These are phyloP conservation scores for Lacanobia oleracea DNA, from an alignment of 2,888 invertebrate species.

Conservation along the genomic window DNA sequence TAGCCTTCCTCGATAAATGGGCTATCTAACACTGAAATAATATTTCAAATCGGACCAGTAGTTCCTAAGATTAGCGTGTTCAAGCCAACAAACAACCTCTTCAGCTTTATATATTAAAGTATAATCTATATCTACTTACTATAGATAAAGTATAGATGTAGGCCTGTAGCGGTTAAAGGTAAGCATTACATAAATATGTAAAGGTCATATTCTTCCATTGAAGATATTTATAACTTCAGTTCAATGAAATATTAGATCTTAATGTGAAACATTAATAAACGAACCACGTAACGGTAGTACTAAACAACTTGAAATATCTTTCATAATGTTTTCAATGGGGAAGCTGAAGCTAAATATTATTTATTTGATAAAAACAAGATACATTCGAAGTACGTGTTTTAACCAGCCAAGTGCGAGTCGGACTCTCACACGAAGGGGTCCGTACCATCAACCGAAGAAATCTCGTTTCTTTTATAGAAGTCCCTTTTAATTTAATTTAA, in stretches of 20 bases:
- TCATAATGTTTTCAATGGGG: conserved; percentile 27
- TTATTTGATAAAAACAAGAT: neutral
- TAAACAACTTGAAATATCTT: conserved; percentile 26
- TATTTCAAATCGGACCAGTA: too few species aligned
- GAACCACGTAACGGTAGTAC: neutral
- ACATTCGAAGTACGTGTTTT: neutral
- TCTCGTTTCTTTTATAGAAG: too few species aligned
- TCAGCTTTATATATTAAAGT: too few species aligned
- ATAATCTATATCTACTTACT: too few species aligned
- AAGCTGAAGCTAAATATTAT: conserved; percentile 9
- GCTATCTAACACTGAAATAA: too few species aligned
- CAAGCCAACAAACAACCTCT: too few species aligned
- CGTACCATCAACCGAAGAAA: neutral
- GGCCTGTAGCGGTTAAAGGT: neutral
- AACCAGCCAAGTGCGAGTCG: too few species aligned
- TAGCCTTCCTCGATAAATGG: too few species aligned
- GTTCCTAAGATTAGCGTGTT: too few species aligned
- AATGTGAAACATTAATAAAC: conserved; percentile 28
- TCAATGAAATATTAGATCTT: conserved; percentile 30
- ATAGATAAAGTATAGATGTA: neutral
- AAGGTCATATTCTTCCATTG: conserved; percentile 48
- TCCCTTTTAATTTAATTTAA: too few species aligned
- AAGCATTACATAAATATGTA: conserved; percentile 12
- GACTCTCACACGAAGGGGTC: too few species aligned
- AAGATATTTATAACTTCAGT: conserved; percentile 36